Evolutionary conservation across 2,888 invertebrate species (phyloP), one percentile per base, ranked within the genome.

Genomic region (Dusona sp.): DNA sequence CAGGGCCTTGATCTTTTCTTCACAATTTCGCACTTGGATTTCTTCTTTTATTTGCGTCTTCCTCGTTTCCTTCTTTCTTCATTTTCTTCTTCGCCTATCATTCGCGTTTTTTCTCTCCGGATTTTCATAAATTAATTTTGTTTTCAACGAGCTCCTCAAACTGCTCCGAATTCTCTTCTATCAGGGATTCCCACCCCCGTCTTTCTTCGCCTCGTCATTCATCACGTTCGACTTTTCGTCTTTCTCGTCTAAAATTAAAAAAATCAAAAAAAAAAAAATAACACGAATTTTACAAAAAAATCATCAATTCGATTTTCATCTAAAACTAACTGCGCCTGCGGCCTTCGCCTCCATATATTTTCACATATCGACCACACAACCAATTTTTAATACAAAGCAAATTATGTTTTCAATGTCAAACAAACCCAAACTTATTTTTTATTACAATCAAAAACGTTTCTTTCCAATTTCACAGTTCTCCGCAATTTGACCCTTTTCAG

Each of bases 141-240:
- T 74, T 79, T 79, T 79, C 79, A 74, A 80, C 33, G 48, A 74
- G 70, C 88, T 90, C 88, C 81, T 89, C 78, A 89, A 81, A 73
- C 84, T 82, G 54, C 88, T 82, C 84, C 68, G 80, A 68, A 84
- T 86, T 77, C 87, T 78, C 88, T 79, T 91, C 91, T 92, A 94
- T 97, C 96, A 97, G 94, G 96, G 96, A 94, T 96, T 96, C 88
- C 96, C 95, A 77, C 95, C 95, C 78, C 95, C 93, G 65, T 97
- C 96, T 93, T 97, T 97, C 94, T 97, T 97, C 90, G 95, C 94
- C 92, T 97, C 97, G 89, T 97, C 97, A 90, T 95, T 95, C 90
- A 95, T 95, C 93, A 91, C 94, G 89, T 95, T 95, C 89, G 96
- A 96, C 73, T 95, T 93, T 72, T 96, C 96, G 84, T 96, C 96